These are phyloP conservation scores for Pecten maximus DNA, from an alignment of 2,888 invertebrate genomes.

Conservation along the genomic window DNA sequence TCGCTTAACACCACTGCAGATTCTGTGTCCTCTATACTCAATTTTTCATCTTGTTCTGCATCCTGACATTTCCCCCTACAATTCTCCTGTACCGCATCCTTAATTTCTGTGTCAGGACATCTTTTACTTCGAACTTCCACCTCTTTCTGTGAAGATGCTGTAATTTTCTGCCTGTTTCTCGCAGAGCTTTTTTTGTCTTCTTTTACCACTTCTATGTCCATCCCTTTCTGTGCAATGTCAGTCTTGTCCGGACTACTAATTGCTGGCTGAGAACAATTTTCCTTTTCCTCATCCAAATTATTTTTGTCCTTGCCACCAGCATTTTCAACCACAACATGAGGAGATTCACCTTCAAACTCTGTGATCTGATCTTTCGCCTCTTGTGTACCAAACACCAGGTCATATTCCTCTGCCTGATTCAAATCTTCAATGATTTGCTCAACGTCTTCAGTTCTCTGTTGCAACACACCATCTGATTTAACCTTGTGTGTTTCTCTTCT, in stretches of 20 bases:
- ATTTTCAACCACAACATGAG: not conserved
- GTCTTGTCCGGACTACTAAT: not conserved
- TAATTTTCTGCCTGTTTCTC: not conserved
- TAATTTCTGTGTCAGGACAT: not conserved
- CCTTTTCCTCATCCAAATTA: not conserved
- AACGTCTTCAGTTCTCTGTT: constrained; percentile 56
- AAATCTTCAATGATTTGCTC: constrained; percentile 65
- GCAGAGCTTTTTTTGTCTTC: not conserved
- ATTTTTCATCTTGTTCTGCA: not conserved
- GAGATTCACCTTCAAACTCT: not conserved
- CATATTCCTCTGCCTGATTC: constrained; percentile 75
- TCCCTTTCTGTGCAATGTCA: not conserved
- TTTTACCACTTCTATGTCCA: not conserved
- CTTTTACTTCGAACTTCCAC: not conserved
- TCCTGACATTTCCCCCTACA: not conserved
- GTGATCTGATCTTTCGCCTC: constrained; percentile 62
- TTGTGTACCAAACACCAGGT: constrained; percentile 74
- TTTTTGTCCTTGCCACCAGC: not conserved
- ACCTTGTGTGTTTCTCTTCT: constrained; percentile 27
- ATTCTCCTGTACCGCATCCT: not conserved
- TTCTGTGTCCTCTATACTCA: not conserved
- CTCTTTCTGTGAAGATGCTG: not conserved
- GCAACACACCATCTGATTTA: not conserved
- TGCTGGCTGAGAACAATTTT: not conserved
- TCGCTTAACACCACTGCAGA: not conserved